Conservation (phyloP, 2,113 vertebrate species). For the Pavo muticus region DNA sequence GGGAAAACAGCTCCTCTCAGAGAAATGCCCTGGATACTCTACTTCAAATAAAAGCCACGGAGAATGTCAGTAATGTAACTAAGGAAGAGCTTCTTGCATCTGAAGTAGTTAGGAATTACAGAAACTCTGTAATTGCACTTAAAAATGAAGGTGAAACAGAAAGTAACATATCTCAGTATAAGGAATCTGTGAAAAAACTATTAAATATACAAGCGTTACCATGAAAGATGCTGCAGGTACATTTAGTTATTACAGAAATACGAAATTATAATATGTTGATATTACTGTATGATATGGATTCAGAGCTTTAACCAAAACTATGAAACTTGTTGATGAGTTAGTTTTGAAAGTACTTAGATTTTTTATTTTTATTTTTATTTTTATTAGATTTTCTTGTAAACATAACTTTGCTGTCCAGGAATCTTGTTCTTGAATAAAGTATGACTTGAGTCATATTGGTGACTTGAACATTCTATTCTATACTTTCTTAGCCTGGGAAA, state of each 20-base stretch:
- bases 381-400: background rate
- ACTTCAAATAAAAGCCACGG: constrained; percentile 75
- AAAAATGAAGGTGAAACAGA: constrained; percentile 91
- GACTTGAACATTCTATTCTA: background rate
- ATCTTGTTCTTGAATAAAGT: constrained; percentile 50
- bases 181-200: constrained; percentile 90
- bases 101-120: constrained; percentile 85
- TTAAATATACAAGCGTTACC: constrained; percentile 65
- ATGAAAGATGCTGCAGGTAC: background rate
- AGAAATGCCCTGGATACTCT: constrained; percentile 84
- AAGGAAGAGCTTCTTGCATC: constrained; percentile 83
- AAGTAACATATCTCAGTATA: constrained; percentile 83
- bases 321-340: background rate
- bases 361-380: background rate
- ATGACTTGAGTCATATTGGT: background rate
- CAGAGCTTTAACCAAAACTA: background rate
- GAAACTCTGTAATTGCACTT: constrained; percentile 80
- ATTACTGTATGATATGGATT: background rate
- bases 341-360: background rate
- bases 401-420: background rate
- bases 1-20: constrained; percentile 90
- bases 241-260: background rate
- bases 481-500: background rate
- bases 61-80: constrained; percentile 49
- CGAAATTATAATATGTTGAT: background rate